A percentile compares a stretch with the other conserved stretches of the same genome.
Conservation (phyloP, 2,888 invertebrate genomes). For the Andrena dorsata region DNA sequence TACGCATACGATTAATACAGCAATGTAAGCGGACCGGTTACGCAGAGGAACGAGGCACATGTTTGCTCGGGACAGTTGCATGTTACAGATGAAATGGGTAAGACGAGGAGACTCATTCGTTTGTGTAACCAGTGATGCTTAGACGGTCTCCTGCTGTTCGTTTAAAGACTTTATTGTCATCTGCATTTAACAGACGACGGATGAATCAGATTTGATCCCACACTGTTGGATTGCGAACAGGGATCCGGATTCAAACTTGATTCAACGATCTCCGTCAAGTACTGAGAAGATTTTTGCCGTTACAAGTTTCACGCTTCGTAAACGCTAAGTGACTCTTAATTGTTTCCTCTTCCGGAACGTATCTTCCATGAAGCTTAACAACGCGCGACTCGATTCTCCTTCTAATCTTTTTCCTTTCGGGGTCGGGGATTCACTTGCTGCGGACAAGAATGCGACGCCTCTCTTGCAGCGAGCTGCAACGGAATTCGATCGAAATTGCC, state of each 20-base stretch:
- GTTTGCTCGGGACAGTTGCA: neutral
- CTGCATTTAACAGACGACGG: slow-evolving; percentile 67
- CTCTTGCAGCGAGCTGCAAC: slow-evolving; percentile 14
- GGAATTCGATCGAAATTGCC: slow-evolving; percentile 62
- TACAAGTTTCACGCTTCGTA: slow-evolving; percentile 34
- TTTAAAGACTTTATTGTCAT: slow-evolving; percentile 58
- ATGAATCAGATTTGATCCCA: slow-evolving; percentile 42
- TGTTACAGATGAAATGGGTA: neutral
- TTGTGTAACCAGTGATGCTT: slow-evolving; percentile 29
- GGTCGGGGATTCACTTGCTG: slow-evolving; percentile 31
- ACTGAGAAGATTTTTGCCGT: slow-evolving; percentile 35
- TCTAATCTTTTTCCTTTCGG: slow-evolving; percentile 16
- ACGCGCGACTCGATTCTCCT: slow-evolving; percentile 8
- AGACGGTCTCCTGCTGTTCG: slow-evolving; percentile 59
- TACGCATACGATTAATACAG: slow-evolving; percentile 49
- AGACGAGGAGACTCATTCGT: slow-evolving; percentile 17
- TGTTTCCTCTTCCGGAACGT: slow-evolving; percentile 72
- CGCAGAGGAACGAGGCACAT: slow-evolving; percentile 15
- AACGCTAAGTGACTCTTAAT: slow-evolving; percentile 46
- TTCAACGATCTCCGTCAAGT: slow-evolving; percentile 36
- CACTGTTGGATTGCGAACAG: neutral
- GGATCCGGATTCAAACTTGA: slow-evolving; percentile 26
- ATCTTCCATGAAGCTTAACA: slow-evolving; percentile 73
- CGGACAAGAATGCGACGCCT: slow-evolving; percentile 12
- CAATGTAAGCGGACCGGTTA: slow-evolving; percentile 50